Conservation (phyloP, 2,113 vertebrate genomes). For the Tinamus guttatus region DNA sequence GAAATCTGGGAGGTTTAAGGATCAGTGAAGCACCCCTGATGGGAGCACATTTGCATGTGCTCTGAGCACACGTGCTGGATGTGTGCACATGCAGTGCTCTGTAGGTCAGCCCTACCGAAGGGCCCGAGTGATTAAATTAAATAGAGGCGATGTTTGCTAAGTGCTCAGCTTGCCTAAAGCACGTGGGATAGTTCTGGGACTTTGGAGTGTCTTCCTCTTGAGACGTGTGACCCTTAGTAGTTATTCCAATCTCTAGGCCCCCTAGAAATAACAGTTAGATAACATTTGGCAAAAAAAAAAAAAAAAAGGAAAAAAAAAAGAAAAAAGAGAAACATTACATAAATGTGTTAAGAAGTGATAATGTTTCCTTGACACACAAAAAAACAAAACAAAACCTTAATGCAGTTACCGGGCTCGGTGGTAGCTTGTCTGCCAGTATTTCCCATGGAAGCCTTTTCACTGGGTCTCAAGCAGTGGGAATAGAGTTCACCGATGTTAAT, state of each 20-base stretch:
- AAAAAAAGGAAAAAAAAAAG: not conserved
- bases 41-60: rapidly evolving
- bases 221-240: not conserved
- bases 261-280: not conserved
- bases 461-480: not conserved
- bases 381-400: not conserved
- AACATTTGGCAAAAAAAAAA: not conserved
- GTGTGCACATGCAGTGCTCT: not conserved
- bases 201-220: not conserved
- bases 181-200: not conserved
- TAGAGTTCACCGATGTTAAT: conserved; percentile 29
- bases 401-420: not conserved
- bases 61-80: rapidly evolving
- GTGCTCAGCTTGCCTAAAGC: not conserved
- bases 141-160: not conserved
- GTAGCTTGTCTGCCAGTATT: not conserved
- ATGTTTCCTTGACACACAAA: conserved; percentile 8
- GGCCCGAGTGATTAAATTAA: not conserved
- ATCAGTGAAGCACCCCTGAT: not conserved
- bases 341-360: conserved; percentile 29
- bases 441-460: conserved; percentile 12
- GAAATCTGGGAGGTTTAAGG: not conserved
- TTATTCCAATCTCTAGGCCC: not conserved
- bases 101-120: too few species aligned
- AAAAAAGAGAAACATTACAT: not conserved